Conservation (phyloP, 2,113 vertebrate genomes). For the Dicaeum eximium region DNA sequence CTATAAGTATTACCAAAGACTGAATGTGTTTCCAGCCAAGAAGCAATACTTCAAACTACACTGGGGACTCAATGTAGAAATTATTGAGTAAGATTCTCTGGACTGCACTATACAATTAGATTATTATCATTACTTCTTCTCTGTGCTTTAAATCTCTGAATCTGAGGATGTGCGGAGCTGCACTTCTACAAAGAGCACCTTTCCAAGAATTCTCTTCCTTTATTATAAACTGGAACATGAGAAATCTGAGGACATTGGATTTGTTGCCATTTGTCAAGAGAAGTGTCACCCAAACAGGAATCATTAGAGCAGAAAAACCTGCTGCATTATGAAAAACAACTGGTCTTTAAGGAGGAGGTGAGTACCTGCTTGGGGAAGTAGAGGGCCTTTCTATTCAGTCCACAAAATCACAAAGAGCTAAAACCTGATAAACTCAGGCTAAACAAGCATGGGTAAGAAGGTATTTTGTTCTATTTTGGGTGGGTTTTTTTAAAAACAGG, state of each 20-base stretch:
- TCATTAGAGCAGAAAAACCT: neutral
- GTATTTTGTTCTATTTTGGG: neutral
- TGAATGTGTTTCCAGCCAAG: conserved; percentile 2
- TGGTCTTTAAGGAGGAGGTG: neutral
- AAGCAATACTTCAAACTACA: conserved; percentile 15
- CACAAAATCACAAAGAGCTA: neutral
- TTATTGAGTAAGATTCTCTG: conserved; percentile 8
- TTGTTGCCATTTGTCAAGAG: neutral
- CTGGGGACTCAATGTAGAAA: neutral
- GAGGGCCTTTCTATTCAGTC: neutral
- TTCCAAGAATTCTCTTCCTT: neutral
- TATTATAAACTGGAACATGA: neutral
- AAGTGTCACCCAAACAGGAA: neutral
- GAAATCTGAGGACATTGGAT: neutral
- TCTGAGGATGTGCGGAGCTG: neutral
- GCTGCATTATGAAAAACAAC: neutral
- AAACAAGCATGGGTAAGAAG: neutral
- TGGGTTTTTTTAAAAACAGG: neutral
- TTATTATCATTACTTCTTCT: neutral
- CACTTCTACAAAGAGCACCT: neutral
- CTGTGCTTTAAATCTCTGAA: neutral
- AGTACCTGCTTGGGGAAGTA: neutral
- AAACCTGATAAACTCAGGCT: neutral
- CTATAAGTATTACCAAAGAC: neutral
- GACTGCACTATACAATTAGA: neutral